These are phyloP conservation scores for Meandrusa payeni DNA, from an alignment of 2,888 invertebrate genomes.

Conservation along the genomic window DNA sequence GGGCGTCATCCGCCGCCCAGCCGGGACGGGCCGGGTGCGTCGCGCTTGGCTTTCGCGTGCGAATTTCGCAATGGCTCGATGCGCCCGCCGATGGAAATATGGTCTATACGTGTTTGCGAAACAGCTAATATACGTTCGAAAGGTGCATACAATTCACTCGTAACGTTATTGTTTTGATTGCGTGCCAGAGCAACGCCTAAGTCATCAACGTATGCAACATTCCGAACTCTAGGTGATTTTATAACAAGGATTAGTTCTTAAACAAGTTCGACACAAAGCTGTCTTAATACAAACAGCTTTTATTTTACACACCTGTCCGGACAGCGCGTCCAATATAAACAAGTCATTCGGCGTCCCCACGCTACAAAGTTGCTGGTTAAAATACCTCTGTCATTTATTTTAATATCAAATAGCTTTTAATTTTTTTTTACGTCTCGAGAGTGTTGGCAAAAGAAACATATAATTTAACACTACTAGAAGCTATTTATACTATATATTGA, in stretches of 20 bases:
- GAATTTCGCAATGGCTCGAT: conserved; percentile 57
- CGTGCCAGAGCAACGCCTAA: conserved; percentile 26
- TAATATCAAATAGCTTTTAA: neutral
- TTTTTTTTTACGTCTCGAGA: neutral
- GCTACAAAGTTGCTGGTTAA: conserved; percentile 24
- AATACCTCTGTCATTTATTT: conserved; percentile 9
- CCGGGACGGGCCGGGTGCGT: conserved; percentile 25
- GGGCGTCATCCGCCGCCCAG: conserved; percentile 61
- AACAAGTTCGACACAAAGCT: conserved; percentile 15
- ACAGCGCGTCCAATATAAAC: conserved; percentile 54
- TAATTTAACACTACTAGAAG: no score
- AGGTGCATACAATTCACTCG: conserved; percentile 25
- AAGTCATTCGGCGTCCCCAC: conserved; percentile 38
- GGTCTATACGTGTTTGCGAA: conserved; percentile 44
- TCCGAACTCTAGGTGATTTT: conserved; percentile 4
- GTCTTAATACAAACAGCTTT: conserved; percentile 35
- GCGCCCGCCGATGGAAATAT: conserved; percentile 52
- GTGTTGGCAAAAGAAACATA: no score
- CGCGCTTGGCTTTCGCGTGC: conserved; percentile 60
- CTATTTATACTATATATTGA: no score
- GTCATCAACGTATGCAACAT: conserved; percentile 6
- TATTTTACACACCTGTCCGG: conserved; percentile 52
- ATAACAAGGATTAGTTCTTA: conserved; percentile 8
- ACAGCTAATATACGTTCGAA: conserved; percentile 33
- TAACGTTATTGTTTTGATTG: conserved; percentile 29